phyloP scores from a whole-genome alignment of 2,888 invertebrate genomes.

The Drosophila ezoana region DNA sequence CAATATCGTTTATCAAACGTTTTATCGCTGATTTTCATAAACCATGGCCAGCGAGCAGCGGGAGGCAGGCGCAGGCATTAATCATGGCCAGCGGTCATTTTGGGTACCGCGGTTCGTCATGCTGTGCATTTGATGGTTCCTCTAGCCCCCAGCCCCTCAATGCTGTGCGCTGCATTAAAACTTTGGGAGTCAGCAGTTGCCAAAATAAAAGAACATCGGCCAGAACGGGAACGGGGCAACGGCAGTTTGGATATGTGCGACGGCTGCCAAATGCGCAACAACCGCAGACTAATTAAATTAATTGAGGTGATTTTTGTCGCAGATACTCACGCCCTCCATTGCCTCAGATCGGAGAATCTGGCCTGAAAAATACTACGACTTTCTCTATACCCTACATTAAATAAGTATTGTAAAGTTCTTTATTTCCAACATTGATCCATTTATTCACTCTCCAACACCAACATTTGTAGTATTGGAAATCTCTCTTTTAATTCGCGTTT shows the following conservation, averaged over 20 bases:
- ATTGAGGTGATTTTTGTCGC: constrained; percentile 80
- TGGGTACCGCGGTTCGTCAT: constrained; percentile 57
- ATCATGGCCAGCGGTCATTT: constrained; percentile 65
- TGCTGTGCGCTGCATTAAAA: constrained; percentile 8
- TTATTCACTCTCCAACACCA: too few relatives aligned
- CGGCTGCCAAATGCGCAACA: constrained; percentile 47
- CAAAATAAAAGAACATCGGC: constrained; percentile 29
- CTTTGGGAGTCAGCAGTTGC: constrained; percentile 20
- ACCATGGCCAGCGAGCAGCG: constrained; percentile 32
- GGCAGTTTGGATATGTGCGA: constrained; percentile 3
- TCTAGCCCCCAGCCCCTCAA: not conserved
- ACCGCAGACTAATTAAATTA: constrained; percentile 81
- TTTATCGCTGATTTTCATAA: constrained; percentile 71
- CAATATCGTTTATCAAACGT: constrained; percentile 68
- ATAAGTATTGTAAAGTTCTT: too few relatives aligned
- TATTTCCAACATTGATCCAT: too few relatives aligned
- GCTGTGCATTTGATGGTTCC: constrained; percentile 60
- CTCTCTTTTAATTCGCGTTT: too few relatives aligned
- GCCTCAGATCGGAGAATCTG: not conserved
- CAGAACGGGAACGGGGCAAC: constrained; percentile 1
- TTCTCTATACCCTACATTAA: not conserved
- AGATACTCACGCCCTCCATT: constrained; percentile 38
- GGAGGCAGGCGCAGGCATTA: constrained; percentile 53
- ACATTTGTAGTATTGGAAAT: too few relatives aligned
- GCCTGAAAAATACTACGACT: constrained; percentile 15